phyloP scores from a whole-genome alignment of 2,888 invertebrate species.

The Phytoseiulus persimilis region DNA sequence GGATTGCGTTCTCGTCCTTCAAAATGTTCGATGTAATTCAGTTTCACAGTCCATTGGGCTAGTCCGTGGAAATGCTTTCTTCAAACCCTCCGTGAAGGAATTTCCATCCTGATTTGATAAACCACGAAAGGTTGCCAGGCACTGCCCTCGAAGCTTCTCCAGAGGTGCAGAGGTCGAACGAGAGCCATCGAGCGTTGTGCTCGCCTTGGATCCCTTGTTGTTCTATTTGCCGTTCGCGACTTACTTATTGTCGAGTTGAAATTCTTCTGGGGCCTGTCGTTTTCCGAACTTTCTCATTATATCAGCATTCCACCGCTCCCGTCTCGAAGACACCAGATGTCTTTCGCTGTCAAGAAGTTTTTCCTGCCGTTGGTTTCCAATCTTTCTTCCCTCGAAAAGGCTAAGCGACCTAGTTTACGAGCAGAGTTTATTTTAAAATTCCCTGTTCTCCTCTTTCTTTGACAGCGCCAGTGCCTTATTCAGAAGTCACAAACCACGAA shows the following conservation, averaged over 20 bases:
- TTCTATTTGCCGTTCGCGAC: not conserved
- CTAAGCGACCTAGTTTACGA: not conserved
- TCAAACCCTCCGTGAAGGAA: too few relatives aligned
- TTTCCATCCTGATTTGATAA: too few relatives aligned
- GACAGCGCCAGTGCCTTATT: slow-evolving; percentile 38
- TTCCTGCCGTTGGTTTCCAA: not conserved
- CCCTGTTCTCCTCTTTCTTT: not conserved
- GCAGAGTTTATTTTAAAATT: not conserved
- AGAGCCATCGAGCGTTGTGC: too few relatives aligned
- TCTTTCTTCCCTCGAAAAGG: not conserved
- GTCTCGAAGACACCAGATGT: not conserved
- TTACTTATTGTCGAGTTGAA: not conserved
- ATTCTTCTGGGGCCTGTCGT: not conserved
- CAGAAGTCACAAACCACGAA: slow-evolving; percentile 30
- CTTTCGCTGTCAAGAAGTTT: not conserved
- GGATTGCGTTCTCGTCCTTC: too few relatives aligned
- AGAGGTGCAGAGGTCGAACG: too few relatives aligned
- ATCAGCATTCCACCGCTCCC: not conserved
- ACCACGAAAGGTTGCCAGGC: too few relatives aligned
- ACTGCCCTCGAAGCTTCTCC: too few relatives aligned
- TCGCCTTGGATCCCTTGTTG: not conserved
- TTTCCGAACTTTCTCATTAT: not conserved
- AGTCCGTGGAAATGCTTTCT: too few relatives aligned
- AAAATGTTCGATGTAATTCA: too few relatives aligned
- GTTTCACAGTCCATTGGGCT: too few relatives aligned